Evolutionary conservation across 1,140 invertebrate species (phyloP).

Genomic region (Eriocheir sinensis): DNA sequence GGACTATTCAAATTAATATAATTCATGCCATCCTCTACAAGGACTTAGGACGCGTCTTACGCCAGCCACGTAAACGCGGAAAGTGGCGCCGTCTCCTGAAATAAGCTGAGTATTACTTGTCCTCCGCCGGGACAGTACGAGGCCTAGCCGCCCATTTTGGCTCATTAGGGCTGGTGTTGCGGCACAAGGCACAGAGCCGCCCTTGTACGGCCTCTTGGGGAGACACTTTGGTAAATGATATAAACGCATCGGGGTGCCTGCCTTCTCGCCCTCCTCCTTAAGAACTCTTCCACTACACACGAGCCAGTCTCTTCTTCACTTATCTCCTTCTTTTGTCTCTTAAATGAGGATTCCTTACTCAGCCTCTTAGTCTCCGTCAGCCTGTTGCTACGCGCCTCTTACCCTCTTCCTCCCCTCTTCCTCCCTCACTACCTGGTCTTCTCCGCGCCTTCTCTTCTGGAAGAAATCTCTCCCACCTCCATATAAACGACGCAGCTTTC

Average conservation of each 20-base stretch:
- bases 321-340: background rate
- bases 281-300: background rate
- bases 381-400: background rate
- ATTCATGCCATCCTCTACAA: background rate
- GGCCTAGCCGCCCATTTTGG: background rate
- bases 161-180: background rate
- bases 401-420: constrained; percentile 13
- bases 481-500: constrained; percentile 31
- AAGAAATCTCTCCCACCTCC: constrained; percentile 1
- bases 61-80: background rate
- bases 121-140: background rate
- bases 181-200: background rate
- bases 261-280: background rate
- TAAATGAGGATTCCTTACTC: constrained; percentile 29
- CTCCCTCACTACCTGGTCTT: background rate
- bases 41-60: no score
- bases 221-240: background rate
- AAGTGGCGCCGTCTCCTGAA: background rate
- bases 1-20: background rate
- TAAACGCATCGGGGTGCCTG: background rate
- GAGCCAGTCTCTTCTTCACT: background rate
- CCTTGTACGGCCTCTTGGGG: background rate
- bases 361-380: background rate
- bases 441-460: background rate
- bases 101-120: background rate